Conservation (phyloP, 2,888 invertebrate genomes). For the Acronicta psi region DNA sequence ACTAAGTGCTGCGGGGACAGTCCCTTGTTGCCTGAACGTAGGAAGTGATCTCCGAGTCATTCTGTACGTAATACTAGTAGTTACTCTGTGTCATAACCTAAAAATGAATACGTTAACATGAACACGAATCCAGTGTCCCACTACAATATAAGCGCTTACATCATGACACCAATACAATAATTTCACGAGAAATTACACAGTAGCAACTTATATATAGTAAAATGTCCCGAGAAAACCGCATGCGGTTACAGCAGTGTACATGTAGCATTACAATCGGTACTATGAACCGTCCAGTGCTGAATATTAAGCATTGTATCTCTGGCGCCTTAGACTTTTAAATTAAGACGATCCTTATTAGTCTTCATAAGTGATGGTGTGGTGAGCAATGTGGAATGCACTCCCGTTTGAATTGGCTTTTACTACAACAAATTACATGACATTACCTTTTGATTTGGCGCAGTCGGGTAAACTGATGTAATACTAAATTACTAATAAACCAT, state of each 20-base stretch:
- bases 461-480: neutral
- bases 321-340: slow-evolving; percentile 18
- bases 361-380: neutral
- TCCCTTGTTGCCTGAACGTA: too few relatives aligned
- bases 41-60: too few relatives aligned
- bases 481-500: too few relatives aligned
- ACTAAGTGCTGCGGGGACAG: too few relatives aligned
- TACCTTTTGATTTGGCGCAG: neutral
- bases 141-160: too few relatives aligned
- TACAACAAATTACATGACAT: neutral
- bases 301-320: slow-evolving; percentile 14
- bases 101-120: too few relatives aligned
- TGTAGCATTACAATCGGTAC: neutral
- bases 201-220: slow-evolving; percentile 17
- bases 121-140: too few relatives aligned
- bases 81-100: too few relatives aligned
- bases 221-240: slow-evolving; percentile 14
- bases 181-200: slow-evolving; percentile 8
- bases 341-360: slow-evolving; percentile 7
- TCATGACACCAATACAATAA: slow-evolving; percentile 5
- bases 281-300: slow-evolving; percentile 6
- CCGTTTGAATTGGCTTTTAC: neutral
- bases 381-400: slow-evolving; percentile 2
- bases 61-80: too few relatives aligned
- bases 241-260: slow-evolving; percentile 22